Percentiles rank a stretch among this genome's conserved stretches.
Conservation (phyloP, 2,888 invertebrate genomes). For the Eueremaeus valkanovi region DNA sequence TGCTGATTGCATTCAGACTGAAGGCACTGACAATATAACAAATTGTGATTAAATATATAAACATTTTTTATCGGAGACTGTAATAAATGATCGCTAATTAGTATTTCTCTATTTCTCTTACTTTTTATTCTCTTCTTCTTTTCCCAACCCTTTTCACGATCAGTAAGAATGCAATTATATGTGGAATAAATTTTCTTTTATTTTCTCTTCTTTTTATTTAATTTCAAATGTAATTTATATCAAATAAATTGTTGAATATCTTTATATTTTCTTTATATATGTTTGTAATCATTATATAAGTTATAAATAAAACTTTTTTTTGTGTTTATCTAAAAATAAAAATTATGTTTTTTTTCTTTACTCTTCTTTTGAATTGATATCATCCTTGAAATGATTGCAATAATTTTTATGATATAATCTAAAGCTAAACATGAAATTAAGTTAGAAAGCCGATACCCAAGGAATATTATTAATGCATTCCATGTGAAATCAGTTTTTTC, state of each 20-base stretch:
- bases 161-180: too few relatives aligned
- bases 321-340: not conserved
- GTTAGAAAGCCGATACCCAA: not conserved
- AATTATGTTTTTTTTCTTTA: not conserved
- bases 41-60: not conserved
- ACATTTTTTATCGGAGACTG: not conserved
- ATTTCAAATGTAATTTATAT: too few relatives aligned
- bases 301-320: not conserved
- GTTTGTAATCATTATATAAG: not conserved
- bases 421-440: conserved; percentile 19
- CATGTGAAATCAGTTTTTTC: conserved; percentile 5
- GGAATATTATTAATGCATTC: not conserved
- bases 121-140: too few relatives aligned
- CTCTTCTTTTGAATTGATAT: not conserved
- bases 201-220: too few relatives aligned
- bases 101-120: not conserved
- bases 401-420: not conserved
- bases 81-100: conserved; percentile 7
- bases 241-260: too few relatives aligned
- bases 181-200: too few relatives aligned
- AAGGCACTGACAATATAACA: not conserved
- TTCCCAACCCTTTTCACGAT: not conserved
- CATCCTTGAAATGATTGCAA: conserved; percentile 29
- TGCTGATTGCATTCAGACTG: not conserved
- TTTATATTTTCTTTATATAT: too few relatives aligned